phyloP scores from a whole-genome alignment of 2,797 vertebrate species.

The Hydrophis major region DNA sequence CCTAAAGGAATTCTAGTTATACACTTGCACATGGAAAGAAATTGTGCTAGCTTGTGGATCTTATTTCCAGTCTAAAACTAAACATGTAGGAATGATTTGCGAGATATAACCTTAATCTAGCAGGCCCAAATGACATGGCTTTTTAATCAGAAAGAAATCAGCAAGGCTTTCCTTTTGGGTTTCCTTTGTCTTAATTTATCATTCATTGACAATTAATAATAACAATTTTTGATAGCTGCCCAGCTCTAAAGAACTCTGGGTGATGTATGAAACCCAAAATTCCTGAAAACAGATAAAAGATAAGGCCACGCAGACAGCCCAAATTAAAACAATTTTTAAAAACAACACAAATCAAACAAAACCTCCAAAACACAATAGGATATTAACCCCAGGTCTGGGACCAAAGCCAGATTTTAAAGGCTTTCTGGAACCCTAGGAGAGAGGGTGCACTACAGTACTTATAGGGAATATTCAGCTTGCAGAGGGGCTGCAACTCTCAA shows the following conservation, averaged over 20 bases:
- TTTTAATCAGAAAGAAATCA: not conserved
- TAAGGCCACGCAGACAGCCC: not conserved
- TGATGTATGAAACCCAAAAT: not conserved
- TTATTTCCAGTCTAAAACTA: not conserved
- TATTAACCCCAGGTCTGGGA: not conserved
- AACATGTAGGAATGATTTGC: not conserved
- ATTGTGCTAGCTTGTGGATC: not conserved
- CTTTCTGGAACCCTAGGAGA: not conserved
- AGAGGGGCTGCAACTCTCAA: not conserved
- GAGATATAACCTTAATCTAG: not conserved
- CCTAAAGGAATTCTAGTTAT: not conserved
- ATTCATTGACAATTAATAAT: not conserved
- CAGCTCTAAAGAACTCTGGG: not conserved
- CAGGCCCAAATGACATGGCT: not conserved
- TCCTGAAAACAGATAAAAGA: not conserved
- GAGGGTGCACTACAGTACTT: not conserved
- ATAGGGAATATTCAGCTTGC: not conserved
- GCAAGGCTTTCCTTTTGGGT: not conserved
- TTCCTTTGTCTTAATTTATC: not conserved
- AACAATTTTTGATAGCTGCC: not conserved
- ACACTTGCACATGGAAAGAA: not conserved
- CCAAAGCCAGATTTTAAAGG: not conserved
- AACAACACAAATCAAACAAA: not conserved
- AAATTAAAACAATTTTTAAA: not conserved
- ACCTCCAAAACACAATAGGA: not conserved